Base-by-base conservation (phyloP, 2,113 vertebrate species). In the Mugil cephalus region DNA sequence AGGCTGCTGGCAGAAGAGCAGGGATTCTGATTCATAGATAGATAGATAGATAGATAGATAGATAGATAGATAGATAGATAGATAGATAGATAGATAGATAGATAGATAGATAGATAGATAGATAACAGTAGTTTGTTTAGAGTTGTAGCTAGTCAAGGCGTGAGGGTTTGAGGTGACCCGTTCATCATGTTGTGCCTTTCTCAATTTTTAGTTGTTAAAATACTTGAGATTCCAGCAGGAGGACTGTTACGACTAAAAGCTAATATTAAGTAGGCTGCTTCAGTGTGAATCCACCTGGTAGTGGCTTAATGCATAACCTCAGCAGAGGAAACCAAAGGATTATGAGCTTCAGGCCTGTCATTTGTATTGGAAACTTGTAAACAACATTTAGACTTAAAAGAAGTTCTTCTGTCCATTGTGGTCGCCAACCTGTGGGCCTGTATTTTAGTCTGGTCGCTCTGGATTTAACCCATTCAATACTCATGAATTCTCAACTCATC, bases 191-290 rank as follows among this genome's bases (percentile, higher is more conserved):
- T 59, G 38, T 66, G 30, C 51, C 24, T 42, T 50, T 17, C n/a
- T 47, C 8, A 19, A 17, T 39, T 43, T 64, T 69, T 51, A 54
- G 75, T 50, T 61, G 51, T 76, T 58, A 52, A 65, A 67, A 71
- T 77, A 24, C 56, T 53, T 58, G 58, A 73, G 71, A 82, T 85
- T 87, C 77, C 74, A 70, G 50, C 3, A 0, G 14, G 7, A 10
- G 9, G 17, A 42, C n/a, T 5, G 35, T 51, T n/a, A 36, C 18
- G 15, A 35, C 21, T 38, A 4, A 40, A 62, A 42, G 55, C 36
- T 63, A 6, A 54, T 36, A 74, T 52, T 39, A 74, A 34, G n/a
- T 39, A 34, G 14, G 43, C 35, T 15, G 45, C 45, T 40, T 13
- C 51, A 6, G 51, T 7, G n/a, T 72, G 18, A 13, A 19, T 61